These are phyloP conservation scores for Girardinichthys multiradiatus DNA, from an alignment of 2,113 vertebrate genomes.

Conservation along the genomic window DNA sequence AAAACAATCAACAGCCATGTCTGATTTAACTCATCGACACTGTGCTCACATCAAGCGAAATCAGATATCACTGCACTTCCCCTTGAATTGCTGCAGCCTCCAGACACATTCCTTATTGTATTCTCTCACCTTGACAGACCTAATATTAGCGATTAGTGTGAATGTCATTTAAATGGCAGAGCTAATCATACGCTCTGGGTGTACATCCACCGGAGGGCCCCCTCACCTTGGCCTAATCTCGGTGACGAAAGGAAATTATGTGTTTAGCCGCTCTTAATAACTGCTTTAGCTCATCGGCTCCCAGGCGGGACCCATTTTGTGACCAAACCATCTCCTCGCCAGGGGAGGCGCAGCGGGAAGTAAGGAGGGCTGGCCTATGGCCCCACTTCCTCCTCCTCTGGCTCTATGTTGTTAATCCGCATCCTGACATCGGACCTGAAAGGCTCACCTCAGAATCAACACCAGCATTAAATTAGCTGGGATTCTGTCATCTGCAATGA, in stretches of 20 bases:
- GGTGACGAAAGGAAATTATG: constrained; percentile 71
- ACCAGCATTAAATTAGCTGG: constrained; percentile 6
- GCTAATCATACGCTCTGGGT: constrained; percentile 73
- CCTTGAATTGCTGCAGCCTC: constrained; percentile 34
- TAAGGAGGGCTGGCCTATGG: constrained; percentile 20
- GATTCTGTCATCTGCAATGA: constrained; percentile 21
- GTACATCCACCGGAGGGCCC: constrained; percentile 67
- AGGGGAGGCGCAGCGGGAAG: constrained; percentile 11
- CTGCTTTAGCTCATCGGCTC: constrained; percentile 66
- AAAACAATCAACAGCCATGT: constrained; percentile 52
- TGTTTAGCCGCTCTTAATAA: constrained; percentile 76
- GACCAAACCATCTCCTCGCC: constrained; percentile 15
- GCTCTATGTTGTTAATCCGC: constrained; percentile 48
- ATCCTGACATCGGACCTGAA: constrained; percentile 47
- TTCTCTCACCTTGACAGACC: constrained; percentile 70
- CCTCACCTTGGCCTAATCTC: constrained; percentile 70
- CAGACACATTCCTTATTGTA: constrained; percentile 57
- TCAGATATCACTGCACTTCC: constrained; percentile 54
- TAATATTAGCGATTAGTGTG: constrained; percentile 77
- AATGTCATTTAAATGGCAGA: constrained; percentile 82
- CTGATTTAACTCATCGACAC: constrained; percentile 65
- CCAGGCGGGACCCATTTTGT: constrained; percentile 16
- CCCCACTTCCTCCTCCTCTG: constrained; percentile 20
- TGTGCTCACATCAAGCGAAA: constrained; percentile 57
- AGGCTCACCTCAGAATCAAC: constrained; percentile 40